Conservation (phyloP, 2,113 vertebrate genomes). For the Tichodroma muraria region DNA sequence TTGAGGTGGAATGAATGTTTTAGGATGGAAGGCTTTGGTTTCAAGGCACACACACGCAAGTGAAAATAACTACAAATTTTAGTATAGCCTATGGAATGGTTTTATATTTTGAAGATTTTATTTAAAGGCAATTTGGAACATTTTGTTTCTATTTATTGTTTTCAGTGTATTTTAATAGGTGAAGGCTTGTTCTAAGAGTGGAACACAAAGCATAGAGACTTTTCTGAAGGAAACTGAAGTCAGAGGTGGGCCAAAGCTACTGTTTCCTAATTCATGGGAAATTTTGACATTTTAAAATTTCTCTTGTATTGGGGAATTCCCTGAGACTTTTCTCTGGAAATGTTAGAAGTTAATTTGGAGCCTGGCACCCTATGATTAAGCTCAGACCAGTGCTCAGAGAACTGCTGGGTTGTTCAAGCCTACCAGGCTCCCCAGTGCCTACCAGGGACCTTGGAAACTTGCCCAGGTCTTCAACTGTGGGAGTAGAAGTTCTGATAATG, state of each 20-base stretch:
- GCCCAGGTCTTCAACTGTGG: not conserved
- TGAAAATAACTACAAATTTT: not conserved
- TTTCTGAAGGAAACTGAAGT: not conserved
- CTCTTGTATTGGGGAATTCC: not conserved
- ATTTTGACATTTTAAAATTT: not conserved
- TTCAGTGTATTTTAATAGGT: not conserved
- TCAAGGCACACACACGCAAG: not conserved
- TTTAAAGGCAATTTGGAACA: not conserved
- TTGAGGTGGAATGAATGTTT: not conserved
- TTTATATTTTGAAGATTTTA: not conserved
- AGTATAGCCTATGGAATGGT: not conserved
- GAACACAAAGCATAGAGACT: not conserved
- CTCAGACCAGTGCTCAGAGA: not conserved
- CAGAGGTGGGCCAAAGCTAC: not conserved
- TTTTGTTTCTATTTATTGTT: not conserved
- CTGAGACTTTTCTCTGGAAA: not conserved
- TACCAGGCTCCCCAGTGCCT: not conserved
- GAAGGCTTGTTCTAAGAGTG: not conserved
- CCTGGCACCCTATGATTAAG: not conserved
- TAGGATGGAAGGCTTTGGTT: not conserved
- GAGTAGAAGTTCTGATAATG: conserved; percentile 16
- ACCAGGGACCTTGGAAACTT: conserved; percentile 39
- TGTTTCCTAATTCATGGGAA: not conserved
- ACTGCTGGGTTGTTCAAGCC: not conserved
- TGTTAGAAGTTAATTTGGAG: not conserved